Evolutionary conservation across 2,888 invertebrate genomes (phyloP).

Genomic region (Ecliptopera silaceata): DNA sequence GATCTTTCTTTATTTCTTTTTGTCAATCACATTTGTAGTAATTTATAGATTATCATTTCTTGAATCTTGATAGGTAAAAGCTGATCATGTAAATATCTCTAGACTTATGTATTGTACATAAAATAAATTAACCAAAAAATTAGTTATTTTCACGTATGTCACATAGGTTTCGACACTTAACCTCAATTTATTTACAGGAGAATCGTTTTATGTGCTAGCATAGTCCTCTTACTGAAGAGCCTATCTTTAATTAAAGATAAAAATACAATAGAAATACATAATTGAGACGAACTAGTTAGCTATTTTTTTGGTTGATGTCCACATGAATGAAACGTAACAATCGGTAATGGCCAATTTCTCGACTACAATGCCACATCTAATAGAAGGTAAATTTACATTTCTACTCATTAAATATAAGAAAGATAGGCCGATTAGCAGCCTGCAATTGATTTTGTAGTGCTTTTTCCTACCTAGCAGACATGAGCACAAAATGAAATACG

Average conservation of each 20-base stretch:
- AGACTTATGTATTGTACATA: slow-evolving; percentile 1
- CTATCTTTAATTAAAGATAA: slow-evolving; percentile 11
- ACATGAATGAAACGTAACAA: slow-evolving; percentile 79
- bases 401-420: slow-evolving; percentile 3
- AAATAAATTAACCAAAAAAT: slow-evolving; percentile 18
- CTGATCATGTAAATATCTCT: not conserved
- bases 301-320: slow-evolving; percentile 53
- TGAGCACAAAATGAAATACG: slow-evolving; percentile 72
- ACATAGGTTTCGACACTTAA: slow-evolving; percentile 72
- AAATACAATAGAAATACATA: slow-evolving; percentile 14
- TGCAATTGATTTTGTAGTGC: slow-evolving; percentile 25
- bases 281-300: slow-evolving; percentile 11
- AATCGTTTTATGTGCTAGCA: slow-evolving; percentile 41
- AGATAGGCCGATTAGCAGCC: slow-evolving; percentile 14
- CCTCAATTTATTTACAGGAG: slow-evolving; percentile 72
- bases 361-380: slow-evolving; percentile 76
- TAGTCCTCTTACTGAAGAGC: slow-evolving; percentile 7
- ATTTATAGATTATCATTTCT: slow-evolving; percentile 8
- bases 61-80: not conserved
- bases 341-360: slow-evolving; percentile 78
- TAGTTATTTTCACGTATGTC: slow-evolving; percentile 47
- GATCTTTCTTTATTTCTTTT: slow-evolving; percentile 48
- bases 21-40: slow-evolving; percentile 6
- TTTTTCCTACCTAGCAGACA: slow-evolving; percentile 54
- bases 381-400: slow-evolving; percentile 47